Conservation (phyloP, 1,140 invertebrate species). For the Lineus longissimus region DNA sequence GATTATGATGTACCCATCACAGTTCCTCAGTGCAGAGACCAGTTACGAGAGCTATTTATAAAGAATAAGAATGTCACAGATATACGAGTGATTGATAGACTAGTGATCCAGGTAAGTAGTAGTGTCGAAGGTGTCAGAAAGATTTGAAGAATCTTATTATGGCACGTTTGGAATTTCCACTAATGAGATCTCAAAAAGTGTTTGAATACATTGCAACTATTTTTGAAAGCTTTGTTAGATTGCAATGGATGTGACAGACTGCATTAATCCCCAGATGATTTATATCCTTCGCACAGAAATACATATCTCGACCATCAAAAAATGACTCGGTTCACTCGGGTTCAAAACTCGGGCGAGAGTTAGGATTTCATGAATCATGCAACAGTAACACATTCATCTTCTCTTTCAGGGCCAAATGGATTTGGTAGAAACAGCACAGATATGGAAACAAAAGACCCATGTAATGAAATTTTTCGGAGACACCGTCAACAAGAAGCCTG, state of each 20-base stretch:
- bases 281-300: no score
- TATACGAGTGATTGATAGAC: slow-evolving; percentile 80
- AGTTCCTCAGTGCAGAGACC: slow-evolving; percentile 65
- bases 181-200: no score
- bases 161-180: no score
- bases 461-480: slow-evolving; percentile 86
- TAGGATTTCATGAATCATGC: no score
- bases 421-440: slow-evolving; percentile 75
- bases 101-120: slow-evolving; percentile 78
- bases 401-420: slow-evolving; percentile 86
- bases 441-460: slow-evolving; percentile 83
- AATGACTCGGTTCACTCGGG: no score
- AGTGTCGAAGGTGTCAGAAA: not conserved
- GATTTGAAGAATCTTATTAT: no score
- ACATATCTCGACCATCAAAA: no score
- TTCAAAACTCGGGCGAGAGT: no score
- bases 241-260: no score
- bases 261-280: no score
- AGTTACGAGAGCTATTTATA: slow-evolving; percentile 75
- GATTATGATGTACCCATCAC: slow-evolving; percentile 70
- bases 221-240: no score
- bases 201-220: no score
- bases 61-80: slow-evolving; percentile 75
- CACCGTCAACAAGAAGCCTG: slow-evolving; percentile 75
- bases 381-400: not conserved